phyloP scores from a whole-genome alignment of 2,797 vertebrate species.

The Pseudopleuronectes americanus region DNA sequence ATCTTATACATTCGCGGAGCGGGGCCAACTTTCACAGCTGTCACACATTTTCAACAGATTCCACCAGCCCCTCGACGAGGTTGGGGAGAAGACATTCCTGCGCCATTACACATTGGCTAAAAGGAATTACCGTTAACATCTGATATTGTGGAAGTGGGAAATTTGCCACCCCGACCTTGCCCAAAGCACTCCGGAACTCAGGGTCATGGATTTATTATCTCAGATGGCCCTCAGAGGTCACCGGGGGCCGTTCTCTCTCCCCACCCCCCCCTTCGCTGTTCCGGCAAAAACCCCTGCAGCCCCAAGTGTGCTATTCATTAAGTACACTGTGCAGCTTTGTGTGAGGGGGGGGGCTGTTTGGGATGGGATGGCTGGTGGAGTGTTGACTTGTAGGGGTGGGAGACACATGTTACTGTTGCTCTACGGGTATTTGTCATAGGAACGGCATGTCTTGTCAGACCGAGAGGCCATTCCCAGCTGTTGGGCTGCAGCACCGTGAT shows the following conservation, averaged over 20 bases:
- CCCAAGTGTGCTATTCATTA: slow-evolving; percentile 87
- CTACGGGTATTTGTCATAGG: slow-evolving; percentile 90
- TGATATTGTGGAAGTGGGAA: slow-evolving; percentile 98
- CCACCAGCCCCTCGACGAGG: slow-evolving; percentile 91
- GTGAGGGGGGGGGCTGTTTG: slow-evolving; percentile 6
- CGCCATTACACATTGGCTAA: slow-evolving; percentile 94
- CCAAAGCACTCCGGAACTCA: slow-evolving; percentile 92
- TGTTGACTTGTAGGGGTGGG: slow-evolving; percentile 71
- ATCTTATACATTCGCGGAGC: slow-evolving; percentile 88
- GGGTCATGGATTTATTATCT: slow-evolving; percentile 92
- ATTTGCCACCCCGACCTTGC: slow-evolving; percentile 93
- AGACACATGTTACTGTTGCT: slow-evolving; percentile 91
- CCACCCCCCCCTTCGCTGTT: slow-evolving; percentile 55
- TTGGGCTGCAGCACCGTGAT: slow-evolving; percentile 87
- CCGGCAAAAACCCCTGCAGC: slow-evolving; percentile 75
- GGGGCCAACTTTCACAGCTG: slow-evolving; percentile 94
- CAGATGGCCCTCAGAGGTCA: slow-evolving; percentile 88
- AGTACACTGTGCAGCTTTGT: slow-evolving; percentile 76
- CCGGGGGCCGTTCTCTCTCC: slow-evolving; percentile 59
- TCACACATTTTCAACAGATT: slow-evolving; percentile 99
- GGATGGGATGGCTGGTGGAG: slow-evolving; percentile 14
- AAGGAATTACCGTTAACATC: slow-evolving; percentile 97
- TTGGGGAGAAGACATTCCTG: slow-evolving; percentile 92
- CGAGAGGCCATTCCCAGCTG: slow-evolving; percentile 90
- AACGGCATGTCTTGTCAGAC: slow-evolving; percentile 92